Evolutionary conservation across 2,113 vertebrate genomes (phyloP), one percentile per base, ranked within the genome.

Genomic region (Etia nguti): DNA sequence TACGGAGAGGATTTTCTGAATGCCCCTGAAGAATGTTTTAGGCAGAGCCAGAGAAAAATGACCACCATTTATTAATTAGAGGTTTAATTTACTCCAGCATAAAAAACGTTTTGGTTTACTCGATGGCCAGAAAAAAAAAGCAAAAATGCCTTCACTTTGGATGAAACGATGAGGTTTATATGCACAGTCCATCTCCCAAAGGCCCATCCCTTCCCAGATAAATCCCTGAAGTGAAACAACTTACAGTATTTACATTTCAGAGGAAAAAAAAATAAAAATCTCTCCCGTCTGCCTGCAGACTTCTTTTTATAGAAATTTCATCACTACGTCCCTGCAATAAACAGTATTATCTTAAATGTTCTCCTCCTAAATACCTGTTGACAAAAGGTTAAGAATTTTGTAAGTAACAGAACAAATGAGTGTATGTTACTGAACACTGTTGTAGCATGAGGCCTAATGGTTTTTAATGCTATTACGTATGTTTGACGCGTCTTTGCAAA

Each of bases 281-380:
- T 73, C 22, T 48, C 15, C 68, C 9, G 3, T 26, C 22, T 73
- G 2, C 41, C 8, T 26, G 22, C 22, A 48, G 29, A 48, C 70
- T 75, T 75, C 10, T 75, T 75, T 75, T 48, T 48, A 50, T 75
- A 11, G 43, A 50, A 75, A 50, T 20, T 12, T 48, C 24, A 20
- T 50, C 16, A 50, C 1, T 75, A 75, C 3, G 1, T 29, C 0
- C 0, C 0, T 8, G 43, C 24, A 75, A 5, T 50, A 31, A 29
- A 48, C 24, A 50, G 10, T 50, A 29, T 31, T 75, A 50, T 12
- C 70, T 75, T 29, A 48, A 48, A 75, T 4, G 9, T 48, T 75
- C 24, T 75, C 24, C 70, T 75, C 43, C 70, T 29, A 50, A 75
- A 29, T 29, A 75, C 16, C 24, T 20, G 10, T 50, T 77, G 16